Evolutionary conservation across 92 coral and sea anemone genomes (phyloP).

Genomic region (Paramuricea clavata): DNA sequence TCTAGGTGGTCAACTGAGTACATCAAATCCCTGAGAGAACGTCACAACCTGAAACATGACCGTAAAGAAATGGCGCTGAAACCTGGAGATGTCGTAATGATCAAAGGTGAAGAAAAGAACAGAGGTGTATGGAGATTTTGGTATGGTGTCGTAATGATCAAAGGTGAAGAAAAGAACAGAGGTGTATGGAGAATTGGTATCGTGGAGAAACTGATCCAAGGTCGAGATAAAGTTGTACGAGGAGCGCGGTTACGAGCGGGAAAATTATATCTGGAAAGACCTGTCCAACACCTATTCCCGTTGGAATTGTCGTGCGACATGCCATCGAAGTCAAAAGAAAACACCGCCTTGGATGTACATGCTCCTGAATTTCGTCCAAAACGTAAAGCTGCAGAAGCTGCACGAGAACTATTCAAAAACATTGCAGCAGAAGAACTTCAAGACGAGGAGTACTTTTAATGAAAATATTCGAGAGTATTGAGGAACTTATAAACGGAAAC

Average conservation of each 20-base stretch:
- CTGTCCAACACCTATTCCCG: background rate
- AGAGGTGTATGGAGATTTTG: background rate
- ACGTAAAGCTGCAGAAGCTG: background rate
- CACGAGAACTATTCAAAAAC: background rate
- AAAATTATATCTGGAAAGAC: background rate
- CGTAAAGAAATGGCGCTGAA: constrained; percentile 3
- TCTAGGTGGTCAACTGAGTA: constrained; percentile 47
- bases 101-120: background rate
- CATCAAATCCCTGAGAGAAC: constrained; percentile 34
- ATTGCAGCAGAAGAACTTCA: no score
- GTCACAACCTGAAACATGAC: constrained; percentile 45
- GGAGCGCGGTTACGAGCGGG: background rate
- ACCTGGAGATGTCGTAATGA: constrained; percentile 35
- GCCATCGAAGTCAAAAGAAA: background rate
- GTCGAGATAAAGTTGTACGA: background rate
- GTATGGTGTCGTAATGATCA: background rate
- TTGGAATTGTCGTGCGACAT: constrained; percentile 7
- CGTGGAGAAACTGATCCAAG: background rate
- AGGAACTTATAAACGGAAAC: background rate
- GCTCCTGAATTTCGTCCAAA: background rate
- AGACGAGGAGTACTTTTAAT: no score
- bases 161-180: background rate
- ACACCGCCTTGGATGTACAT: background rate
- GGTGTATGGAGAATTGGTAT: background rate
- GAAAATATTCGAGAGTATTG: no score